Base-by-base conservation (phyloP, 2,113 vertebrate species). In the Neomonachus schauinslandi region DNA sequence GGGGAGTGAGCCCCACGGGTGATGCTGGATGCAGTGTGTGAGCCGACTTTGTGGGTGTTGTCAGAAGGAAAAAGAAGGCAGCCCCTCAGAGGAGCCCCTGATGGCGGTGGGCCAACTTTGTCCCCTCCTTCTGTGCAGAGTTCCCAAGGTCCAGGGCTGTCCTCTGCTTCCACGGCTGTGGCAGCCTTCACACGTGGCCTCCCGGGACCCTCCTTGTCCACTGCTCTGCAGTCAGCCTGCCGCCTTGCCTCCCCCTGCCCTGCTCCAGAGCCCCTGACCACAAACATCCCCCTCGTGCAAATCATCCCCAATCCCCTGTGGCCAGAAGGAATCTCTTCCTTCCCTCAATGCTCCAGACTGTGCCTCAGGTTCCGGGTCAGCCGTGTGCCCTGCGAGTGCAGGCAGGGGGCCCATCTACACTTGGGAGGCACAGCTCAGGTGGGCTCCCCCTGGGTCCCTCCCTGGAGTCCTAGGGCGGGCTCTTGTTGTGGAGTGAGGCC, bases 1-100 rank as follows among this genome's bases (percentile, higher is more conserved):
- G 22, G 4, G 39, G 31, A 12, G 61, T 21, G 80, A 74, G 4
- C 71, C 33, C 3, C 28, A 1, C 1, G 26, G 26, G 19, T 13
- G 5, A 5, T 0, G 7, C 28, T 2, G 1, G 26, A 0, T 4
- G 7, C 0, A 0, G 8, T 22, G 33, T 1, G 1, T 0, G 13
- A 14, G 2, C 63, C 15, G 0, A 49, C 7, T 11, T 59, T 19
- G 13, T 24, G 86, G 10, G 51, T 21, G 3, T 59, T 11, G 61
- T 61, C 16, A 39, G 59, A 19, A 59, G 72, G 71, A 51, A 51
- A 28, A 15, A 51, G 61, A 53, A 15, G 26, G 39, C 36, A 42
- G 36, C 69, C 11, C 5, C 9, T 4, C 24, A 28, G 24, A 76
- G 39, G 28, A 53, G 39, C 42, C 8, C 0, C 12, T 0, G 3